Percentiles rank a stretch among this genome's conserved stretches.
Conservation (phyloP, 2,797 vertebrate genomes). For the Gymnopithys bicolor region DNA sequence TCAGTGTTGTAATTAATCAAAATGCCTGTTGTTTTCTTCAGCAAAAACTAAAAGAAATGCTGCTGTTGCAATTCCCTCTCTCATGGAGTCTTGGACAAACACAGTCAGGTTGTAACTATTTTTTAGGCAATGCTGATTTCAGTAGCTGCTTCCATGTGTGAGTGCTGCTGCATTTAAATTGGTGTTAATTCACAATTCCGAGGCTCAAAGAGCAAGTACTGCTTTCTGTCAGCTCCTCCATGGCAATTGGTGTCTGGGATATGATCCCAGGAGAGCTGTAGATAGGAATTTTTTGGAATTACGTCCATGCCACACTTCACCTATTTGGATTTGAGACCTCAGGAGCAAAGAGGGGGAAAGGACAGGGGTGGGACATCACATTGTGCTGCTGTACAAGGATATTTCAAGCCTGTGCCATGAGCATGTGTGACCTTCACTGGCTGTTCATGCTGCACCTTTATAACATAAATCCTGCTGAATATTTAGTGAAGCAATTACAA, state of each 20-base stretch:
- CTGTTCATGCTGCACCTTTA: constrained; percentile 25
- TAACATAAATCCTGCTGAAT: constrained; percentile 64
- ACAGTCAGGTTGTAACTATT: background rate
- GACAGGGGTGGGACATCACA: background rate
- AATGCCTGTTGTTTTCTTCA: background rate
- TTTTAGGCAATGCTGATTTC: background rate
- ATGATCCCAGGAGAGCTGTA: background rate
- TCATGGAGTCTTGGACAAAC: background rate
- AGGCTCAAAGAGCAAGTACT: background rate
- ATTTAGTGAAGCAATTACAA: constrained; percentile 64
- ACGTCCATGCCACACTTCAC: rapidly evolving
- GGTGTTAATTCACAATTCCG: background rate
- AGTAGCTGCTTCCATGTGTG: background rate
- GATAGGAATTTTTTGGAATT: background rate
- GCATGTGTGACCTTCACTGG: constrained; percentile 51
- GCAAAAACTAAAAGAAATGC: background rate
- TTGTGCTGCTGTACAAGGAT: background rate
- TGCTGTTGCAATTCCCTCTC: background rate
- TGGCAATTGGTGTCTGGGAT: background rate
- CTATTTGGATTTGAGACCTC: rapidly evolving
- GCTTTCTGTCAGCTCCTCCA: background rate
- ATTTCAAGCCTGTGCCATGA: background rate
- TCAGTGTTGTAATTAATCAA: background rate
- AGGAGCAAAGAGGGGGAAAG: background rate
- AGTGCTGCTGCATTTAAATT: background rate